Evolutionary conservation across 2,888 invertebrate genomes (phyloP).

Genomic region (Saturnia pavonia): DNA sequence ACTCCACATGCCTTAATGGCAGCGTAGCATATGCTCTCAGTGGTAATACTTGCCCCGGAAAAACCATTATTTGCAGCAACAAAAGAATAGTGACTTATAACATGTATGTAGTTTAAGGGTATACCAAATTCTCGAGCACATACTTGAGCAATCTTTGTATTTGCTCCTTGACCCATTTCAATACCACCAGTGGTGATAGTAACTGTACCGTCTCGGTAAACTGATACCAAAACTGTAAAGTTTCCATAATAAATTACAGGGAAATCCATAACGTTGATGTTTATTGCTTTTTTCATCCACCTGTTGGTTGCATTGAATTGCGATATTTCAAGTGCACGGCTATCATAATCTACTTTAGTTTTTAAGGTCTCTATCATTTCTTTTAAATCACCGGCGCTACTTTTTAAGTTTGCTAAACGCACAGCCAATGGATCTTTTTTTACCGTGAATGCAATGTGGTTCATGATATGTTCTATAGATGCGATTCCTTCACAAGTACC

Average conservation of each 20-base stretch:
- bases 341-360: constrained; percentile 77
- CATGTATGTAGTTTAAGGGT: constrained; percentile 81
- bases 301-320: constrained; percentile 85
- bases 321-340: constrained; percentile 71
- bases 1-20: constrained; percentile 83
- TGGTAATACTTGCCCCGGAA: constrained; percentile 86
- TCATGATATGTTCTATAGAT: constrained; percentile 85
- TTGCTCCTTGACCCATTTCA: constrained; percentile 90
- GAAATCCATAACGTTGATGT: constrained; percentile 85
- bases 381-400: constrained; percentile 66
- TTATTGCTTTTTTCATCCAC: constrained; percentile 88
- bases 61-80: constrained; percentile 82
- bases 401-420: constrained; percentile 79
- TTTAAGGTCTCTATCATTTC: constrained; percentile 80
- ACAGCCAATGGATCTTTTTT: constrained; percentile 83
- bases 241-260: constrained; percentile 79
- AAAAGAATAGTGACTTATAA: constrained; percentile 83
- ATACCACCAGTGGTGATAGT: constrained; percentile 86
- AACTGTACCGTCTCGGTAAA: constrained; percentile 88
- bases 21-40: constrained; percentile 82
- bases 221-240: constrained; percentile 82
- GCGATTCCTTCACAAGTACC: constrained; percentile 83
- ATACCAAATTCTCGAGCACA: constrained; percentile 88
- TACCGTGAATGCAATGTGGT: constrained; percentile 82
- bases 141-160: constrained; percentile 90